phyloP scores from a whole-genome alignment of 2,888 invertebrate genomes.

The Octonoba sinensis region DNA sequence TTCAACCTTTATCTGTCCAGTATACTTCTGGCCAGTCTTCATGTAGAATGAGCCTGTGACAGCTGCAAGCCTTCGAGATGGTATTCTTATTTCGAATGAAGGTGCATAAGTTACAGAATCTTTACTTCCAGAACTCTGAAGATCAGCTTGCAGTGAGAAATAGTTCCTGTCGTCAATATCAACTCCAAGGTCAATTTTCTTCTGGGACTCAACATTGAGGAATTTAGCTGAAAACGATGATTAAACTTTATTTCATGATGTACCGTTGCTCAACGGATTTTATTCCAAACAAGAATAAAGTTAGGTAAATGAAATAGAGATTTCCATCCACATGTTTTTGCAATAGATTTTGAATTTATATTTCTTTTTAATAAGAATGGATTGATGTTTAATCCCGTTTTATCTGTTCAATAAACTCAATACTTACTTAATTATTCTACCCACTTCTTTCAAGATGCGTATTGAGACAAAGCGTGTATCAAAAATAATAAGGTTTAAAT shows the following conservation, averaged over 20 bases:
- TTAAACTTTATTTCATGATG: neutral
- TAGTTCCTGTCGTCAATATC: slow-evolving; percentile 67
- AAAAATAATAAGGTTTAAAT: too few species aligned
- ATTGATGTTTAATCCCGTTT: too few species aligned
- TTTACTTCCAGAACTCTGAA: slow-evolving; percentile 59
- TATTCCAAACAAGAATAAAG: too few species aligned
- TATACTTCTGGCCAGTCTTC: slow-evolving; percentile 68
- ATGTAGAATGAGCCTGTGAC: slow-evolving; percentile 68
- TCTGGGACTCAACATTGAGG: slow-evolving; percentile 63
- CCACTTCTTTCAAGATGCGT: too few species aligned
- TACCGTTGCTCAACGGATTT: too few species aligned
- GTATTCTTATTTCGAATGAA: slow-evolving; percentile 67
- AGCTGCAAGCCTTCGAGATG: slow-evolving; percentile 66
- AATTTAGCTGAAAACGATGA: slow-evolving; percentile 50
- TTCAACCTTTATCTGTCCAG: slow-evolving; percentile 68
- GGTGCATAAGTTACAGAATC: slow-evolving; percentile 67
- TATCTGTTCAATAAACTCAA: too few species aligned
- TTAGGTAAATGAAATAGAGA: too few species aligned
- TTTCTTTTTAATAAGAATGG: too few species aligned
- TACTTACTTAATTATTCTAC: too few species aligned
- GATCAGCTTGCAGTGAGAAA: slow-evolving; percentile 63
- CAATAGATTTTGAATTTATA: too few species aligned
- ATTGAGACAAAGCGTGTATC: neutral
- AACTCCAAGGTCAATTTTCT: slow-evolving; percentile 66
- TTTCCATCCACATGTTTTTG: too few species aligned